Evolutionary conservation across 2,113 vertebrate genomes (phyloP).

Genomic region (Accipiter virgatus): DNA sequence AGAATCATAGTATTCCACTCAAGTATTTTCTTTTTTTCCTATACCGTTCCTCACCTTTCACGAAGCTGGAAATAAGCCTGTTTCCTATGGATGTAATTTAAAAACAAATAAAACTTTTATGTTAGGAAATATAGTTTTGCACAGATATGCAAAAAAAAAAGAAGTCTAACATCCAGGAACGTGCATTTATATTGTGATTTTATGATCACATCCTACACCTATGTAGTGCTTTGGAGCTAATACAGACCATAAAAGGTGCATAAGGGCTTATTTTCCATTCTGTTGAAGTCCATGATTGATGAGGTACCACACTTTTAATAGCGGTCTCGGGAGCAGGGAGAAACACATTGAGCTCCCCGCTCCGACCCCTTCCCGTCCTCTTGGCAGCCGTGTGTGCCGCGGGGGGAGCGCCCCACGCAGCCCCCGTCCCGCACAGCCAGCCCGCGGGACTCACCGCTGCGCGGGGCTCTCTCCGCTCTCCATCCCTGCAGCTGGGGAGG

Average conservation of each 20-base stretch:
- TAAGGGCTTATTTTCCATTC: slow-evolving; percentile 20
- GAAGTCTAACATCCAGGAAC: neutral
- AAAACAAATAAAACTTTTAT: slow-evolving; percentile 50
- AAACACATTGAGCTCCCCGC: neutral
- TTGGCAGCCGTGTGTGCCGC: neutral
- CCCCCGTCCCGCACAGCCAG: neutral
- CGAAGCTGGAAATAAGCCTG: slow-evolving; percentile 10
- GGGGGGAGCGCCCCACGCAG: fast-evolving
- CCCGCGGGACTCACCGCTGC: fast-evolving
- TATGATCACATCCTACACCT: slow-evolving; percentile 15
- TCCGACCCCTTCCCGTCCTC: neutral
- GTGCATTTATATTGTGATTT: neutral
- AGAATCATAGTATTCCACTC: slow-evolving; percentile 22
- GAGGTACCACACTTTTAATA: neutral
- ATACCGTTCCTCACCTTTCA: neutral
- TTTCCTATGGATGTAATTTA: slow-evolving; percentile 34
- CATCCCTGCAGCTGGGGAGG: neutral
- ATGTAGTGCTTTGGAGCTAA: neutral
- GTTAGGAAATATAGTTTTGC: neutral
- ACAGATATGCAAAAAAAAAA: neutral
- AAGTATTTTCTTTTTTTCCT: neutral
- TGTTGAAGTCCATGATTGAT: neutral
- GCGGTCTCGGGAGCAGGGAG: neutral
- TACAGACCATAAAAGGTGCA: neutral
- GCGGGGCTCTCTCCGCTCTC: neutral